Evolutionary conservation across 2,888 invertebrate genomes (phyloP), one percentile per base, ranked within the genome.

Genomic region (Mechanitis mazaeus): DNA sequence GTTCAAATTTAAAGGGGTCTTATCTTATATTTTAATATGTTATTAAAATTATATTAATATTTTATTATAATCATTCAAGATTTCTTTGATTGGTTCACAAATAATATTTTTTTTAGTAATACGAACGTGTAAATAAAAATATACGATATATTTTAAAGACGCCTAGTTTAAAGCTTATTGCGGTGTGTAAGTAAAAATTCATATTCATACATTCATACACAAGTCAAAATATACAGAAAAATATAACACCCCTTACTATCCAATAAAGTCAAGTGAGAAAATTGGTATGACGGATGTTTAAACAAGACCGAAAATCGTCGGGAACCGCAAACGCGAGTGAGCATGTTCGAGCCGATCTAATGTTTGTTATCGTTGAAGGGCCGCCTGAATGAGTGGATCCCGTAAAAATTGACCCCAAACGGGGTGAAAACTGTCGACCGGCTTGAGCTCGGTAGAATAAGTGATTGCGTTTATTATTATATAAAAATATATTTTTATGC

Each of bases 351-450:
- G 64, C 66, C 64, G 61, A 65, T 64, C 69, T 68, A 70, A 71
- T 75, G 72, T 73, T 76, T 76, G 77, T 78, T 75, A 75, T 73
- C 71, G 67, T 61, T 68, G 72, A 72, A 71, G 74, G 74, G 74
- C 31, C 50, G 31, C 69, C 73, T 20, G 71, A 69, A 65, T 69
- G 72, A 76, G 75, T 71, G 74, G 74, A 67, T 65, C 74, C 75
- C 78, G 77, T 81, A 81, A 84, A 20, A 85, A 82, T 77, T 71
- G 72, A 72, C 75, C 79, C 74, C 75, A 76, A 79, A 83, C 81
- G 79, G 84, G 81, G 81, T 81, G 82, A 81, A 81, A 84, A 84
- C 77, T 84, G 85, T 80, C 79, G 79, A 83, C 79, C 77, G 73
- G 74, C 71, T 73, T 75, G 77, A 80, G 76, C 77, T 69, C 75